Base-by-base conservation (phyloP, 2,797 vertebrate species). In the Malurus splendens region DNA sequence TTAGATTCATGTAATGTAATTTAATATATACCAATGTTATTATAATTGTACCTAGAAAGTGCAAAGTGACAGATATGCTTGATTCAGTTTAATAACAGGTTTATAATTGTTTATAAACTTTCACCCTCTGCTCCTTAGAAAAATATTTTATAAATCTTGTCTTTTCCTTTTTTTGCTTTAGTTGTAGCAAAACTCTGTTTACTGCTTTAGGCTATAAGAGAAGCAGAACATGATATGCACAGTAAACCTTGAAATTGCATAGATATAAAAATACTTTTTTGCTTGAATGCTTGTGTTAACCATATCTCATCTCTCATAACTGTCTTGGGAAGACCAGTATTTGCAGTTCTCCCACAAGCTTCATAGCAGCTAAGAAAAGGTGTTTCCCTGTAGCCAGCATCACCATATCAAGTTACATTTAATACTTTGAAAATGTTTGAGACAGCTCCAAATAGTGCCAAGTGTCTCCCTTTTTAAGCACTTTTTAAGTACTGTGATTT, bases 221-320 rank as follows among this genome's bases (percentile, higher is more conserved):
- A 72, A 84, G 5, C 12, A 72, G n/a, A 73, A 44, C 5, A 25
- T 32, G 33, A 73, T 27, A 18, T 30, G 32, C 13, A 25, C 14
- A 33, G 12, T n/a, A 73, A 85, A 64, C 2, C 30, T 65, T 72
- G 36, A 89, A 87, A 86, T 14, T 10, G 14, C 9, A 2, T 36
- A 39, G 41, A 7, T 85, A 30, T 55, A 66, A 7, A 39, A 76
- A 52, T 41, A 36, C 0, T 3, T 75, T 68, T 70, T 82, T 60
- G 10, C 32, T 73, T 74, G 32, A 85, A 70, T 52, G 56, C 4
- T 60, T 62, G 6, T 39, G 9, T 66, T 79, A 67, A 50, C 27
- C 0, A 0, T 57, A 60, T 48, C 20, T 80, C 64, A 64, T 50
- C 23, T 18, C 54, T 76, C 56, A 4, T 18, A 25, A 32, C 12